phyloP scores from a whole-genome alignment of 53 echinoderm and acorn worm species.

The Crossaster papposus region DNA sequence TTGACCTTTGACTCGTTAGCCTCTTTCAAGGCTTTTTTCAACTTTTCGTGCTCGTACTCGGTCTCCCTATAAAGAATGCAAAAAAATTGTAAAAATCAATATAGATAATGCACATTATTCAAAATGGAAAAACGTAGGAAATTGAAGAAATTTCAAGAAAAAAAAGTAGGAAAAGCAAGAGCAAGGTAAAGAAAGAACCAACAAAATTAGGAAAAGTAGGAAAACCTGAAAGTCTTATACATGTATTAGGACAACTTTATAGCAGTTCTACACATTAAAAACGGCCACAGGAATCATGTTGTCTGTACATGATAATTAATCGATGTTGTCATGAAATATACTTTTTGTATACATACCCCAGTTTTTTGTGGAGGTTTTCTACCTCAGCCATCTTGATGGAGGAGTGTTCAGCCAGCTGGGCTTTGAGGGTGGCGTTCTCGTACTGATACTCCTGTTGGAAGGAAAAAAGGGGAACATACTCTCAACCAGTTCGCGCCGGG shows the following conservation, averaged over 20 bases:
- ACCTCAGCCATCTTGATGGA: constrained; percentile 73
- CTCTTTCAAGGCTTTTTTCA: constrained; percentile 56
- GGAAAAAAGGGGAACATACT: not conserved
- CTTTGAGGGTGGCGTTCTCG: constrained; percentile 80
- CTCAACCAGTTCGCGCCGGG: no score
- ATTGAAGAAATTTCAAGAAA: no score
- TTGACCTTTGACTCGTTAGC: constrained; percentile 41
- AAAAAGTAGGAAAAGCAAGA: no score
- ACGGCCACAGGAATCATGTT: not conserved
- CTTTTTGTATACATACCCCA: constrained; percentile 59
- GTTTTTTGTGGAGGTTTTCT: constrained; percentile 69
- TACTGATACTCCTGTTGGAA: constrained; percentile 86
- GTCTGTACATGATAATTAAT: not conserved
- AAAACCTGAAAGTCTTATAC: no score
- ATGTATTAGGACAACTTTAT: no score
- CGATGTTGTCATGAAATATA: not conserved
- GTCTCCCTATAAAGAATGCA: constrained; percentile 32
- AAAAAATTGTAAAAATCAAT: not conserved
- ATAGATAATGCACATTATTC: no score
- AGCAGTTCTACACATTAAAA: no score
- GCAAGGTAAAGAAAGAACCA: no score
- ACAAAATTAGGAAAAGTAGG: no score
- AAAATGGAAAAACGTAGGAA: no score
- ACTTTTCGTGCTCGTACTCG: constrained; percentile 51
- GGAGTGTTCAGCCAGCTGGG: constrained; percentile 79